Evolutionary conservation across 2,113 vertebrate genomes (phyloP).

Genomic region (Mungos mungo): DNA sequence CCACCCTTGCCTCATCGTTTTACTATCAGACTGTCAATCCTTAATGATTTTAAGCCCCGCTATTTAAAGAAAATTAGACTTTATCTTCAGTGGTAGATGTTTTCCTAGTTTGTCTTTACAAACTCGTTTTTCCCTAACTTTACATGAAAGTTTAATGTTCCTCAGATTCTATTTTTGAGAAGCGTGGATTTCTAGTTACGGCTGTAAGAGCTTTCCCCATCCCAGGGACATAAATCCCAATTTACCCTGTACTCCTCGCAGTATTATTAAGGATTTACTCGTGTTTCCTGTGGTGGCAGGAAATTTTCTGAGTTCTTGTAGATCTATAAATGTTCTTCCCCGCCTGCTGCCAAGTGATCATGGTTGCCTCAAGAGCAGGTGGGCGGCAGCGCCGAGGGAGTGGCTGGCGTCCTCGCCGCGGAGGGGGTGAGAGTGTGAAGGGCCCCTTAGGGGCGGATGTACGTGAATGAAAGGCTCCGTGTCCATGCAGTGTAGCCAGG

Average conservation of each 20-base stretch:
- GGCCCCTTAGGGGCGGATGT: fast-evolving
- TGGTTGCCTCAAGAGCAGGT: neutral
- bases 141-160: neutral
- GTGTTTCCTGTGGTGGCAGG: neutral
- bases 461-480: neutral
- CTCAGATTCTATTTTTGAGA: slow-evolving; percentile 17
- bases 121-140: neutral
- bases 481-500: neutral
- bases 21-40: neutral
- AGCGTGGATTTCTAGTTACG: neutral
- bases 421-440: neutral
- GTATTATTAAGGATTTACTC: neutral
- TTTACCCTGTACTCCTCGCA: neutral
- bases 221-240: neutral
- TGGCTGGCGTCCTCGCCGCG: neutral
- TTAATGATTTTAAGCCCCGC: neutral
- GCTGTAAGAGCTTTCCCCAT: neutral
- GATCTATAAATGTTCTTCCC: neutral
- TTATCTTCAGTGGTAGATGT: neutral
- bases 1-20: neutral
- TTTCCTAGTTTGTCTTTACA: slow-evolving; percentile 21
- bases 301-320: neutral
- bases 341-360: neutral
- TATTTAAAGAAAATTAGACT: slow-evolving; percentile 3
- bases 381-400: neutral